Evolutionary conservation across 1,140 invertebrate species (phyloP).

Genomic region (Melitaea cinxia): DNA sequence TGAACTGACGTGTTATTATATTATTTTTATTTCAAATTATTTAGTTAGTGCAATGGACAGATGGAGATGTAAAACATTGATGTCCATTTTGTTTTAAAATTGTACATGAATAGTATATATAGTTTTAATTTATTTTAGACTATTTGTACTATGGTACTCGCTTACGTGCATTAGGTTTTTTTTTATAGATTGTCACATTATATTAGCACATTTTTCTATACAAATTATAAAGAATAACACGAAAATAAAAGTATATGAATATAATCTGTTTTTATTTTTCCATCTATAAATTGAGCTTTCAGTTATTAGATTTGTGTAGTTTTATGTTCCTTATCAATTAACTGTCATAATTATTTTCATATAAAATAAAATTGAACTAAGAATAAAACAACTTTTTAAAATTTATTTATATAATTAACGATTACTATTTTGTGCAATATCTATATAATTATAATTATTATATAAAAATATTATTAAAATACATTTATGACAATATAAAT

Average conservation of each 20-base stretch:
- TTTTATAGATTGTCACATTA: slow-evolving; percentile 62
- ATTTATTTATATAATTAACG: too few species aligned
- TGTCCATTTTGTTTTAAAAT: slow-evolving; percentile 12
- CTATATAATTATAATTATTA: too few species aligned
- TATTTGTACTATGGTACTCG: slow-evolving; percentile 63
- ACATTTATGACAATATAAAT: too few species aligned
- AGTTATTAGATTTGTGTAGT: too few species aligned
- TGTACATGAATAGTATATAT: slow-evolving; percentile 21
- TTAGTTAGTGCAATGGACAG: slow-evolving; percentile 19
- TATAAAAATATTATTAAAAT: too few species aligned
- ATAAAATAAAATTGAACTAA: too few species aligned
- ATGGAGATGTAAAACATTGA: not conserved
- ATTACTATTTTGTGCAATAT: too few species aligned
- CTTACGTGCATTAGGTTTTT: slow-evolving; percentile 70
- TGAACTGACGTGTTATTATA: slow-evolving; percentile 20
- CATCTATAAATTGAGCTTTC: too few species aligned
- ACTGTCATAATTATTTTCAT: too few species aligned
- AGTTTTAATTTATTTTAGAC: slow-evolving; percentile 39
- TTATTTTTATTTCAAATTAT: slow-evolving; percentile 17
- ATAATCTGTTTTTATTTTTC: slow-evolving; percentile 19
- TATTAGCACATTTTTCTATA: slow-evolving; percentile 76
- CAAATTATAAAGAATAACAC: slow-evolving; percentile 76
- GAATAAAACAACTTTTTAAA: too few species aligned
- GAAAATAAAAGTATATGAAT: slow-evolving; percentile 59
- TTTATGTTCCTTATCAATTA: too few species aligned